phyloP scores from a whole-genome alignment of 2,888 invertebrate species.

The Agrochola lota region DNA sequence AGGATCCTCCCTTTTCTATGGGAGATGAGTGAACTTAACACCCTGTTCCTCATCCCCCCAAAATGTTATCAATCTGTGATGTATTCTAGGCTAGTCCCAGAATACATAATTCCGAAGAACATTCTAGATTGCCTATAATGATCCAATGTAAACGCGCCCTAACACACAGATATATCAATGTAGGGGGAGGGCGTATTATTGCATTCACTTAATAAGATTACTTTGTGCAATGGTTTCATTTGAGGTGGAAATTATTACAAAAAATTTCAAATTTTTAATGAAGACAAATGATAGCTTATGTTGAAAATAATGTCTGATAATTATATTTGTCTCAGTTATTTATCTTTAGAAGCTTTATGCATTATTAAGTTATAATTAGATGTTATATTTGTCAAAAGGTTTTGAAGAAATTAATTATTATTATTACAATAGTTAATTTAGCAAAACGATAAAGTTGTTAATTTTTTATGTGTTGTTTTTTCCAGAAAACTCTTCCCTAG shows the following conservation, averaged over 20 bases:
- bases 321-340: neutral
- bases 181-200: conserved; percentile 56
- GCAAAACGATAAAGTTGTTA: too few species aligned
- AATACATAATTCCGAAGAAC: neutral
- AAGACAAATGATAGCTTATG: conserved; percentile 34
- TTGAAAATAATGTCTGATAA: neutral
- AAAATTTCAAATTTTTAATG: conserved; percentile 11
- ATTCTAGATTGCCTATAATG: neutral
- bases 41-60: too few species aligned
- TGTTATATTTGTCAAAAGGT: too few species aligned
- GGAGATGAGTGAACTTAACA: too few species aligned
- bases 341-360: neutral
- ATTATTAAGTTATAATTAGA: too few species aligned
- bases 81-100: too few species aligned
- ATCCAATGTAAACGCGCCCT: conserved; percentile 29
- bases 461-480: too few species aligned
- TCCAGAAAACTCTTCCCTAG: too few species aligned
- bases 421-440: too few species aligned
- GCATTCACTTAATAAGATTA: conserved; percentile 63
- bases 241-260: conserved; percentile 30
- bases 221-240: conserved; percentile 39
- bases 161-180: conserved; percentile 38
- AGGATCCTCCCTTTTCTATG: too few species aligned
- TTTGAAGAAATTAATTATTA: too few species aligned
- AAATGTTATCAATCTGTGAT: too few species aligned